phyloP scores from a whole-genome alignment of 2,113 vertebrate species.

The Pterophyllum scalare region DNA sequence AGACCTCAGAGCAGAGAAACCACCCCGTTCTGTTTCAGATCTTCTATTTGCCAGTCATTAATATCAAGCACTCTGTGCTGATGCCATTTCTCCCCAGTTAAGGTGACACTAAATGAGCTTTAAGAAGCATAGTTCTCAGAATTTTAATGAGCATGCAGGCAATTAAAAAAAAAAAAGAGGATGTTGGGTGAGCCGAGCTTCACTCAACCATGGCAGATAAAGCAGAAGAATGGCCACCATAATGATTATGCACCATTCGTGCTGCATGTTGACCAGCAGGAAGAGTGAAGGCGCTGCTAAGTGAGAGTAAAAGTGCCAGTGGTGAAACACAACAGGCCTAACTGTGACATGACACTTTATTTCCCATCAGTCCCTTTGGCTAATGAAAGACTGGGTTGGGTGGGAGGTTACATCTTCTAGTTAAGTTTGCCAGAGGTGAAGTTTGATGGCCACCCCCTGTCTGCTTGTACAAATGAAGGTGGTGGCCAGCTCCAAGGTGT shows the following conservation, averaged over 20 bases:
- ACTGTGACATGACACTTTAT: slow-evolving; percentile 30
- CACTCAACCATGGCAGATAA: slow-evolving; percentile 69
- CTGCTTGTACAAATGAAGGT: slow-evolving; percentile 38
- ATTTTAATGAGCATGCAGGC: slow-evolving; percentile 72
- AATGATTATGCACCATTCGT: slow-evolving; percentile 24
- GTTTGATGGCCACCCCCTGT: slow-evolving; percentile 19
- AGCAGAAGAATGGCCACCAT: slow-evolving; percentile 45
- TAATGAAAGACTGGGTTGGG: background rate
- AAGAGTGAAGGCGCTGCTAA: slow-evolving; percentile 17
- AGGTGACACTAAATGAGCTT: slow-evolving; percentile 61
- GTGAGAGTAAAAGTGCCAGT: slow-evolving; percentile 36
- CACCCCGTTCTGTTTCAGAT: slow-evolving; percentile 10
- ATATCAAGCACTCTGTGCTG: slow-evolving; percentile 47
- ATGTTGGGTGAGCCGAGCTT: slow-evolving; percentile 71
- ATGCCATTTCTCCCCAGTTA: slow-evolving; percentile 57
- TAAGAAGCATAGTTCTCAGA: slow-evolving; percentile 56
- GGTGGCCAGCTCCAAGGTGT: slow-evolving; percentile 46
- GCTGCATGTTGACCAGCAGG: slow-evolving; percentile 36
- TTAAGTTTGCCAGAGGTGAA: slow-evolving; percentile 32
- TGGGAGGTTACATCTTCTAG: slow-evolving; percentile 37
- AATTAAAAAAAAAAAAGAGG: slow-evolving; percentile 81
- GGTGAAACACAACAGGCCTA: slow-evolving; percentile 40
- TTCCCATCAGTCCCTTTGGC: slow-evolving; percentile 35
- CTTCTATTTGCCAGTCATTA: slow-evolving; percentile 20
- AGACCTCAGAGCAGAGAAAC: background rate